Conservation (phyloP, 2,113 vertebrate genomes). For the Etheostoma cragini region DNA sequence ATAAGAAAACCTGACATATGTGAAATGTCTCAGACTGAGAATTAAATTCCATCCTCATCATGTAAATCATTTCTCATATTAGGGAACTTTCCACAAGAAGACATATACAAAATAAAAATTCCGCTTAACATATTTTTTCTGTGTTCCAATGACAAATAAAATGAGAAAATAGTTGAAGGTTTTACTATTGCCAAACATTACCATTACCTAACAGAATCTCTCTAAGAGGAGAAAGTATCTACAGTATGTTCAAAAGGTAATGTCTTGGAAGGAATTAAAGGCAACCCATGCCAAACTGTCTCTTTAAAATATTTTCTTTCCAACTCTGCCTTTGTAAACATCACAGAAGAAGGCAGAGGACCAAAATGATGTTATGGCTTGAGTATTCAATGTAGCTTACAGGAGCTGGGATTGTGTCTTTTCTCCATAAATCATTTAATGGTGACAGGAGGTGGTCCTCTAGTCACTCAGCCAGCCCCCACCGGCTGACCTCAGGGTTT, state of each 20-base stretch:
- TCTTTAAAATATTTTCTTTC: constrained; percentile 60
- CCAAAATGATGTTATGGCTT: constrained; percentile 41
- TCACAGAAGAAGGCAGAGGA: constrained; percentile 9
- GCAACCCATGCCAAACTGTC: constrained; percentile 30
- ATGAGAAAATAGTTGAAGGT: constrained; percentile 25
- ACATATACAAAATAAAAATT: constrained; percentile 62
- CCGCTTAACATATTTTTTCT: constrained; percentile 53
- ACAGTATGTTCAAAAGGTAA: constrained; percentile 54
- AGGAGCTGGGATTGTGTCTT: constrained; percentile 73
- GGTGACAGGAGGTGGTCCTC: constrained; percentile 76
- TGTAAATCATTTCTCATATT: constrained; percentile 58
- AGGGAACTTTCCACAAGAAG: constrained; percentile 76
- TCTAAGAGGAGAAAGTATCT: constrained; percentile 50
- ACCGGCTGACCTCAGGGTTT: constrained; percentile 62
- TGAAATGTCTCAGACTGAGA: constrained; percentile 71
- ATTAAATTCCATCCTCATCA: too few relatives aligned
- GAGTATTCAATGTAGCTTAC: constrained; percentile 55
- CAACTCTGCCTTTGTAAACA: constrained; percentile 37
- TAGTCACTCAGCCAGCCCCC: constrained; percentile 61
- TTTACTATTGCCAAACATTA: constrained; percentile 59
- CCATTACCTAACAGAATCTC: constrained; percentile 45
- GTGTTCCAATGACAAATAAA: constrained; percentile 36
- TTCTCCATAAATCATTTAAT: constrained; percentile 77
- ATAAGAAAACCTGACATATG: constrained; percentile 68
- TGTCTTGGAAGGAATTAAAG: constrained; percentile 52